Evolutionary conservation across 2,888 invertebrate genomes (phyloP), one percentile per base, ranked within the genome.

Genomic region (Chloroclystis v-ata): DNA sequence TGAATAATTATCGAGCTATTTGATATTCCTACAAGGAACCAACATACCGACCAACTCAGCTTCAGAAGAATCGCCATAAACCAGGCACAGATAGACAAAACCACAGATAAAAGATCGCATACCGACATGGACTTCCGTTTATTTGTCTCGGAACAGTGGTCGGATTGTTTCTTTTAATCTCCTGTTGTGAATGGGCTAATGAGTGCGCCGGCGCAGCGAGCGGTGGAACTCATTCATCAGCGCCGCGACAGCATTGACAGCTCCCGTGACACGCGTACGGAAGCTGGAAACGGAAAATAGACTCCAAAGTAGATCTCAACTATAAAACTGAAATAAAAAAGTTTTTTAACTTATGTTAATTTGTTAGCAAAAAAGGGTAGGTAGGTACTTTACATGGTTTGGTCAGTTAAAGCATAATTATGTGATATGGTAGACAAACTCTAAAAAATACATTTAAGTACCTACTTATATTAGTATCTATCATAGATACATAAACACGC

Each of bases 191-290:
- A 81, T 78, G 78, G 64, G 80, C 78, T 82, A 84, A 83, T 82
- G 82, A 82, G 58, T 59, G 59, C 57, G 54, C 60, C 52, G 62
- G 75, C 80, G 75, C 67, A 68, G n/a, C 32, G 14, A 82, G 81
- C 84, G 79, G 80, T 76, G 62, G 72, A 64, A 71, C 77, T 82
- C 83, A 83, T 84, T 83, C 82, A 84, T 84, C 84, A 83, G 72
- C 71, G 68, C 78, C 77, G 72, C 80, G 83, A 80, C 85, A 83
- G 83, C 82, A 84, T 85, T 85, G 84, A 82, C 85, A 81, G 80
- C 61, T 65, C 70, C 77, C 76, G 78, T 78, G 75, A 69, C 75
- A 78, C 71, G 76, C 80, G 43, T 38, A 20, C 20, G 46, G 48
- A 51, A 47, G 38, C 12, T 71, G 30, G 46, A 49, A 50, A 33